Evolutionary conservation across 2,797 vertebrate species (phyloP), one percentile per base, ranked within the genome.

Genomic region (Gallinago nigripennis): DNA sequence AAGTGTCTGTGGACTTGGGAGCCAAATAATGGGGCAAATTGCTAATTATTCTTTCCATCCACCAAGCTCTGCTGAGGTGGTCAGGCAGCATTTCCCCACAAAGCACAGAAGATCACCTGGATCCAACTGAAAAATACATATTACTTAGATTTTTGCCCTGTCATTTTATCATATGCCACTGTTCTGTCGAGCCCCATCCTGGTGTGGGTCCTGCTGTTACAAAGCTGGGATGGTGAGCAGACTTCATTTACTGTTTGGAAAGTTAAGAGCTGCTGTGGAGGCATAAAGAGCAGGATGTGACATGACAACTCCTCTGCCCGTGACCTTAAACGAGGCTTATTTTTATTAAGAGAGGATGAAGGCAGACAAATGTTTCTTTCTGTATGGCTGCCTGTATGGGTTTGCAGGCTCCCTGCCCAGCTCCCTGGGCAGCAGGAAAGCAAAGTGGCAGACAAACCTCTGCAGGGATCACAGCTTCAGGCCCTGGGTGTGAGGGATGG

Each of bases 211-310:
- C 35, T 24, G 46, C 21, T 3, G 12, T 7, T 8, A 27, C 39
- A 5, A 14, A 15, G 45, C 17, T 7, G 2, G 60, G n/a, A 9
- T 1, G 7, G 37, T 2, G 6, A 27, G 1, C 15, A 6, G 57
- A 18, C 88, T 1, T 71, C 23, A 12, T 5, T 53, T 16, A 24
- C 0, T 39, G 50, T 33, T 69, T 50, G 28, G 41, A 30, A 76
- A 64, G 75, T 3, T 16, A 28, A 17, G 68, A 63, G 68, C 11
- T 65, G 54, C 79, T 45, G 63, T 5, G 25, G 82, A 91, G 64
- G 82, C 63, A 60, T 7, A 61, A 50, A 60, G 41, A 92, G 70
- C 66, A 94, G 94, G 84, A 95, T 82, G 82, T 64, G 88, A 93
- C 82, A 69, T 2, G 35, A 57, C 57, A 69, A 30, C 63, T 54